Base-by-base conservation (phyloP, 2,888 invertebrate species). In the Nasonia oneida region DNA sequence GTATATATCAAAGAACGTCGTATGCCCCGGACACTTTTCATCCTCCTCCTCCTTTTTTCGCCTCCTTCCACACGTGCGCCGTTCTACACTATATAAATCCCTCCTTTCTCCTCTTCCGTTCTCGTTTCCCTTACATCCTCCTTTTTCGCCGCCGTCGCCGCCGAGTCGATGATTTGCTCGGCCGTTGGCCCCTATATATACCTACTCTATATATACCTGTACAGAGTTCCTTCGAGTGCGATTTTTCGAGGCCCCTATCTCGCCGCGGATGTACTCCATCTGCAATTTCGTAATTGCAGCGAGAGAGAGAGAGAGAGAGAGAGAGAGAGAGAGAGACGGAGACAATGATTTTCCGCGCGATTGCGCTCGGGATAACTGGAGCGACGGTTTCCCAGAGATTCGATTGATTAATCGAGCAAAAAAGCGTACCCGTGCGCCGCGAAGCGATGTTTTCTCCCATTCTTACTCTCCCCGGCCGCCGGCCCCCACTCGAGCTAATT, bases 331-430 rank as follows among this genome's bases (percentile, higher is more conserved):
- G 1, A 29, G 14, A 10, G 1, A 15, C 4, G n/a, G 39, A 47
- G 47, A 83, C 78, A 83, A 83, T 83, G 78, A 78, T 83, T 83
- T 83, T 78, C 78, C 77, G 73, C 78, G 61, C 78, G 78, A 83
- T 73, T 50, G 77, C 70, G 1, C 42, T 15, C 33, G 29, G 53
- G 23, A 29, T 75, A 81, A 84, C 61, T 84, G 70, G 84, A 84
- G 42, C 81, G 81, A 57, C 33, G 57, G 42, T 71, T 84, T 84
- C 61, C 75, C 70, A 53, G 70, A 57, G 33, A n/a, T 18, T 12
- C 71, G 57, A 84, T 71, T 61, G 76, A 84, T 84, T 76, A 76
- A 76, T 73, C 42, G 37, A 29, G 76, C 74, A 33, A 74, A 79
- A 71, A 79, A 79, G 29, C 29, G 18, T 53, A 53, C 5, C 15